Conservation (phyloP, 2,888 invertebrate species). For the Caenorhabditis plicata region DNA sequence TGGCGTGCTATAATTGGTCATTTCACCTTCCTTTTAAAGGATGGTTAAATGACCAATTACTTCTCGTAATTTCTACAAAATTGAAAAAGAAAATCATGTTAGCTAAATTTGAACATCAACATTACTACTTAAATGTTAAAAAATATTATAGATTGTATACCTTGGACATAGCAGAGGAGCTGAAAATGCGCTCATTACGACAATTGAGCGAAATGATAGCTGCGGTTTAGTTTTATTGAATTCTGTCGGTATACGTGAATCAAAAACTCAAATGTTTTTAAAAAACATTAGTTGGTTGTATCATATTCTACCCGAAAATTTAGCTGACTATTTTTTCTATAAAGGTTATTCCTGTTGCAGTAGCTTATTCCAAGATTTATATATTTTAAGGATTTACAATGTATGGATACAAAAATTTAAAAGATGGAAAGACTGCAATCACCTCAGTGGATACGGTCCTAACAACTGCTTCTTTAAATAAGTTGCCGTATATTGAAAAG, state of each 20-base stretch:
- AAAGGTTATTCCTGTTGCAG: slow-evolving; percentile 21
- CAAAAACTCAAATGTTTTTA: slow-evolving; percentile 23
- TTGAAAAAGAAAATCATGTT: too few species aligned
- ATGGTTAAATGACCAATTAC: too few species aligned
- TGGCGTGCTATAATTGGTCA: too few species aligned
- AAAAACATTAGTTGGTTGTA: slow-evolving; percentile 2
- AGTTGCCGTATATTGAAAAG: slow-evolving; percentile 23
- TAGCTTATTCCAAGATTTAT: too few species aligned
- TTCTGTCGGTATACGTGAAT: slow-evolving; percentile 39
- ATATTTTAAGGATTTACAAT: slow-evolving; percentile 19
- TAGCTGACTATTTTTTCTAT: slow-evolving; percentile 10
- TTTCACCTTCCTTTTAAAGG: too few species aligned
- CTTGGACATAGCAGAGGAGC: slow-evolving; percentile 43
- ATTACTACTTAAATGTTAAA: too few species aligned
- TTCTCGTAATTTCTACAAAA: too few species aligned
- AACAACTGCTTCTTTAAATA: slow-evolving; percentile 14
- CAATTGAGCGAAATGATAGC: slow-evolving; percentile 10
- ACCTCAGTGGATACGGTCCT: slow-evolving; percentile 22
- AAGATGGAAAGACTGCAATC: slow-evolving; percentile 27
- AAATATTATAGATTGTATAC: too few species aligned
- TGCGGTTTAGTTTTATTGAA: slow-evolving; percentile 39
- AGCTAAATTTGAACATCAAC: too few species aligned
- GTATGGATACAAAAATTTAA: slow-evolving; percentile 14
- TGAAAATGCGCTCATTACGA: slow-evolving; percentile 44
- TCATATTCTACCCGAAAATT: slow-evolving; percentile 7